These are phyloP conservation scores for Geococcyx californianus DNA, from an alignment of 2,113 vertebrate species.

Conservation along the genomic window DNA sequence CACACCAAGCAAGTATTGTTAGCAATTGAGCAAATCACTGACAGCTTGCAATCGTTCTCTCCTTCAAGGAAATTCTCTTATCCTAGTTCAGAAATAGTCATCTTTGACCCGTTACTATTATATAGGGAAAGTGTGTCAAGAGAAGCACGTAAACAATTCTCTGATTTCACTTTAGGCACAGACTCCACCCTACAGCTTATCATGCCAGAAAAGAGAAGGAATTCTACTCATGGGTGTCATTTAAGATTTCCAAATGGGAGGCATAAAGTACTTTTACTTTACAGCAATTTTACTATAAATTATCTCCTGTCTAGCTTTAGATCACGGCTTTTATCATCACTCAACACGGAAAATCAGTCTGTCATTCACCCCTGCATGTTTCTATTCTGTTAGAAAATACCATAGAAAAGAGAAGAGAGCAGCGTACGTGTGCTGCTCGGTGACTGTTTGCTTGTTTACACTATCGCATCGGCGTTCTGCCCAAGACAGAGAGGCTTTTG, in stretches of 20 bases:
- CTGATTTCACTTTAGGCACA: slow-evolving; percentile 21
- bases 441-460: background rate
- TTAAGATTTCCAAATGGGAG: slow-evolving; percentile 31
- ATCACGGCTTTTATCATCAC: background rate
- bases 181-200: slow-evolving; percentile 16
- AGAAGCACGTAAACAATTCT: slow-evolving; percentile 36
- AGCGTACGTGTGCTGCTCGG: background rate
- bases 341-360: background rate
- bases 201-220: slow-evolving; percentile 31
- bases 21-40: background rate
- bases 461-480: background rate
- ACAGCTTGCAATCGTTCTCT: background rate
- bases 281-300: slow-evolving; percentile 28
- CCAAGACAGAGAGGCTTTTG: background rate
- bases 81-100: background rate
- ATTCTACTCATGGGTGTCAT: slow-evolving; percentile 50
- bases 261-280: background rate
- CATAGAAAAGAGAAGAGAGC: background rate
- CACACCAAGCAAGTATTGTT: background rate
- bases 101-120: background rate
- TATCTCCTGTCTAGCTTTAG: background rate
- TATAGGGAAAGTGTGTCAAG: background rate
- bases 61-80: background rate
- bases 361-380: background rate
- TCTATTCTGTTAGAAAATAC: background rate